Conservation (phyloP, 2,888 invertebrate species). For the Trissolcus japonicus region DNA sequence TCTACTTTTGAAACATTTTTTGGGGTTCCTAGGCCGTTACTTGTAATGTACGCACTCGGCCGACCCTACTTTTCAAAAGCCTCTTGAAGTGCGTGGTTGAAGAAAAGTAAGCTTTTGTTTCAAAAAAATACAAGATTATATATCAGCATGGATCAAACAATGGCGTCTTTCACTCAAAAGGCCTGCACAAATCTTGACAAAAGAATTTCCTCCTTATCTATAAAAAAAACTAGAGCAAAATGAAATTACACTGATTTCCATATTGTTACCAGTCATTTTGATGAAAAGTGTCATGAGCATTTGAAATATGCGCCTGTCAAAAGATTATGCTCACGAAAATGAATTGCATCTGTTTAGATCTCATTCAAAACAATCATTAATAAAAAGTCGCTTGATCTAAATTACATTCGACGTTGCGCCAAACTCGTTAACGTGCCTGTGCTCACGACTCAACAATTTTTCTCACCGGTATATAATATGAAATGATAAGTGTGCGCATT, state of each 20-base stretch:
- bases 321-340: no score
- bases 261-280: no score
- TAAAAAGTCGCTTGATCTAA: conserved; percentile 37
- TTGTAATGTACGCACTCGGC: not conserved
- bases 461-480: conserved; percentile 41
- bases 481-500: conserved; percentile 47
- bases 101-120: conserved; percentile 2
- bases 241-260: no score
- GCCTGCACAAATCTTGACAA: no score
- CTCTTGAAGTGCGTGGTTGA: not conserved
- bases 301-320: no score
- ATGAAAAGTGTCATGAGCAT: no score
- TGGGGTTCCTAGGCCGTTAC: not conserved
- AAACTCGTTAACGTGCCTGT: conserved; percentile 43
- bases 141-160: conserved; percentile 1
- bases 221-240: conserved; percentile 6
- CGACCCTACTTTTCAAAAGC: not conserved
- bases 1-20: not conserved
- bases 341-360: conserved; percentile 14
- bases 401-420: conserved; percentile 39
- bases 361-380: conserved; percentile 34
- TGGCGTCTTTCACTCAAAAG: not conserved
- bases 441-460: conserved; percentile 38
- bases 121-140: not conserved
- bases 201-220: not conserved